phyloP scores from a whole-genome alignment of 2,797 vertebrate genomes.

The Sibirionetta formosa region DNA sequence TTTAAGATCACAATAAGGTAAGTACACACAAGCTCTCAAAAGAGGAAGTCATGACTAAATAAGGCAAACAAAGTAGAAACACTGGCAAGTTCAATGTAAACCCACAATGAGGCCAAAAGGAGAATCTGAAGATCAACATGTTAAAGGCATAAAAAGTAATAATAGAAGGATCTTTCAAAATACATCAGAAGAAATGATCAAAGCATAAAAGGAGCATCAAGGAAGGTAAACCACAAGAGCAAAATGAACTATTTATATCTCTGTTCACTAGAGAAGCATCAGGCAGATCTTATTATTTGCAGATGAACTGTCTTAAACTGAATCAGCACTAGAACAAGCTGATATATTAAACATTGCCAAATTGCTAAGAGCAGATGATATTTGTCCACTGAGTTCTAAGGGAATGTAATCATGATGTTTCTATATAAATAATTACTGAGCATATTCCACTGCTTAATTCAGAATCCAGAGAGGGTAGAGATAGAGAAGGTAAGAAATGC shows the following conservation, averaged over 20 bases:
- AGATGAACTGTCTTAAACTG: slow-evolving; percentile 57
- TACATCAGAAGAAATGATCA: slow-evolving; percentile 67
- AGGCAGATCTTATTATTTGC: slow-evolving; percentile 62
- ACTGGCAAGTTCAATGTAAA: slow-evolving; percentile 17
- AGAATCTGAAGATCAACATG: background rate
- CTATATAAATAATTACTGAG: slow-evolving; percentile 6
- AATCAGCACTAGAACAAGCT: slow-evolving; percentile 28
- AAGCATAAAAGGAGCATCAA: slow-evolving; percentile 51
- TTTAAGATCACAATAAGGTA: slow-evolving; percentile 9
- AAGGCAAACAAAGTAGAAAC: slow-evolving; percentile 13
- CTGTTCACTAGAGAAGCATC: slow-evolving; percentile 37
- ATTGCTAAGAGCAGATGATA: slow-evolving; percentile 25
- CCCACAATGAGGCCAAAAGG: background rate
- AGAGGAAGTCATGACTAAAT: background rate
- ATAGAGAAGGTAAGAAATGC: background rate
- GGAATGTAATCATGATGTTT: background rate
- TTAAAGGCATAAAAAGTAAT: slow-evolving; percentile 45
- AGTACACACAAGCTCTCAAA: background rate
- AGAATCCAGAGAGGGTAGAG: rapidly evolving
- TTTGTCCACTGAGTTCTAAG: background rate
- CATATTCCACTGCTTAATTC: slow-evolving; percentile 1
- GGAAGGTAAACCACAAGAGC: slow-evolving; percentile 54
- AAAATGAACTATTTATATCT: slow-evolving; percentile 61
- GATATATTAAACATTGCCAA: background rate
- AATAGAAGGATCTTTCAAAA: slow-evolving; percentile 60